phyloP scores from a whole-genome alignment of 2,888 invertebrate species.

The Mythimna impura region DNA sequence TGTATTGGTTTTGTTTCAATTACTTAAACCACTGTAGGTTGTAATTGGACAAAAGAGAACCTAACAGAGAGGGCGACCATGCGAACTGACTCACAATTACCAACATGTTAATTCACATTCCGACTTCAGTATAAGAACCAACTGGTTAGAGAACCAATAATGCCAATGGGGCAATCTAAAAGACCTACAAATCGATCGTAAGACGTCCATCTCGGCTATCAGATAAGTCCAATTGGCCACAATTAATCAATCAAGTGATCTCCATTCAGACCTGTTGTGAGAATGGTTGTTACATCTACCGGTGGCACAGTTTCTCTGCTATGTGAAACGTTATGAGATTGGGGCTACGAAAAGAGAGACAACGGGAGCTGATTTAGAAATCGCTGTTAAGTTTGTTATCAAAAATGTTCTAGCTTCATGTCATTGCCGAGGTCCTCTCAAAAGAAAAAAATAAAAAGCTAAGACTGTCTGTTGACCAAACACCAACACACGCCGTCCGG shows the following conservation, averaged over 20 bases:
- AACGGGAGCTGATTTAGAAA: neutral
- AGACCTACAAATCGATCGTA: conserved; percentile 35
- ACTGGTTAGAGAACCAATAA: neutral
- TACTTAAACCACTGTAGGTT: neutral
- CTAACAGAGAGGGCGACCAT: neutral
- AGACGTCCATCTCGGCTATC: conserved; percentile 45
- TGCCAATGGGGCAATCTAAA: conserved; percentile 27
- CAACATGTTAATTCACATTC: neutral
- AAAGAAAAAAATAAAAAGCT: no score
- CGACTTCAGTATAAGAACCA: neutral
- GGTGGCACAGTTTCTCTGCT: conserved; percentile 65
- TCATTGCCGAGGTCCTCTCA: no score
- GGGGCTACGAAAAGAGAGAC: conserved; percentile 29
- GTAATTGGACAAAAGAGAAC: neutral
- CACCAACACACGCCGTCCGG: neutral
- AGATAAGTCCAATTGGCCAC: conserved; percentile 57
- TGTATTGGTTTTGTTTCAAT: no score
- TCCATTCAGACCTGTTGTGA: conserved; percentile 67
- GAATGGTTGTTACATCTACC: conserved; percentile 63
- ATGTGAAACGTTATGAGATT: conserved; percentile 55
- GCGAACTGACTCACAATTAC: neutral
- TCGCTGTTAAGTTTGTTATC: neutral
- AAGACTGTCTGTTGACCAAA: neutral
- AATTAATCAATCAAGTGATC: conserved; percentile 69
- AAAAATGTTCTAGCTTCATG: neutral